A percentile compares a stretch with the other conserved stretches of the same genome.
phyloP scores from a whole-genome alignment of 2,113 vertebrate species.

The Taxidea taxus region DNA sequence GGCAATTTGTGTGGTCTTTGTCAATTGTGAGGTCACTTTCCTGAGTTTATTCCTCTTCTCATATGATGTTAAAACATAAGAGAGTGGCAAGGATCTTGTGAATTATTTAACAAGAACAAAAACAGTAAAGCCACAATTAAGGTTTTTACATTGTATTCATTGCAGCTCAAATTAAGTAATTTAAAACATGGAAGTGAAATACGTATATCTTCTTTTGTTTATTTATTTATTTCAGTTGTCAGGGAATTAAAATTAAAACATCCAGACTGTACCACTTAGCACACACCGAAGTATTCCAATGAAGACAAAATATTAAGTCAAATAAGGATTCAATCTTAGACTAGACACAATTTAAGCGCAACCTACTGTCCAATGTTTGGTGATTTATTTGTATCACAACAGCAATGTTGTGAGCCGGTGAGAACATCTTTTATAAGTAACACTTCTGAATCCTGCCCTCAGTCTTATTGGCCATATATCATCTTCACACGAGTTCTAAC shows the following conservation, averaged over 20 bases:
- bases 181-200: background rate
- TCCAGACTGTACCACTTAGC: background rate
- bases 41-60: constrained; percentile 16
- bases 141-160: background rate
- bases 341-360: background rate
- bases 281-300: background rate
- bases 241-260: background rate
- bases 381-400: background rate
- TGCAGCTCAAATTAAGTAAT: background rate
- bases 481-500: background rate
- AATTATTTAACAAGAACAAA: constrained; percentile 51
- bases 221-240: background rate
- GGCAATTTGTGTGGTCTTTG: constrained; percentile 51
- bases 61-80: background rate
- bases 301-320: background rate
- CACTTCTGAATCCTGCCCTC: background rate
- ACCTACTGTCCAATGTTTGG: background rate
- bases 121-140: constrained; percentile 14
- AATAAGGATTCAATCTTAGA: background rate
- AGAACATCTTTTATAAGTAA: background rate
- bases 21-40: constrained; percentile 24
- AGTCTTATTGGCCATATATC: no score
- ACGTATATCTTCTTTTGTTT: background rate
- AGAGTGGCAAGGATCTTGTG: background rate
- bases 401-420: background rate